Conservation (phyloP, 1,140 invertebrate species). For the Drosophila rufa region DNA sequence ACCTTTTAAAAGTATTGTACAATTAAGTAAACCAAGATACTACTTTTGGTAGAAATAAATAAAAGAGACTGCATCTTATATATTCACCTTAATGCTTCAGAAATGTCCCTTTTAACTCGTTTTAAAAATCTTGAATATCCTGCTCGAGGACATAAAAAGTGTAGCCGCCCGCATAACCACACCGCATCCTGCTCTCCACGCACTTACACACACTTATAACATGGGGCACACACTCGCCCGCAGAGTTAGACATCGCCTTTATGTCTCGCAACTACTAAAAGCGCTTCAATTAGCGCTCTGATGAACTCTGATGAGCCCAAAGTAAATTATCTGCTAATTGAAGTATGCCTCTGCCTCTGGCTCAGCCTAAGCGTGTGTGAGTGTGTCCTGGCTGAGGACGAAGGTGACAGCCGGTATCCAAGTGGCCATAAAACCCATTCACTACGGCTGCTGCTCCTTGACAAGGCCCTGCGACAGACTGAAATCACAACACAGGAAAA, state of each 20-base stretch:
- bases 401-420: slow-evolving; percentile 24
- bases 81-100: background rate
- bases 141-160: background rate
- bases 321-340: slow-evolving; percentile 82
- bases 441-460: background rate
- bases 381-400: background rate
- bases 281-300: slow-evolving; percentile 76
- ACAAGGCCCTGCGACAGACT: slow-evolving; percentile 1
- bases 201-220: background rate
- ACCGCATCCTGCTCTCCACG: slow-evolving; percentile 4
- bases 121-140: background rate
- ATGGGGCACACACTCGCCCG: slow-evolving; percentile 23
- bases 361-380: slow-evolving; percentile 15
- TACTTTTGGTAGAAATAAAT: too few relatives aligned
- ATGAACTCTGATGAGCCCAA: slow-evolving; percentile 76
- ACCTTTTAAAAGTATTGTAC: too few relatives aligned
- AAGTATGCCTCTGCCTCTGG: slow-evolving; percentile 52
- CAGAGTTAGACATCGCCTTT: slow-evolving; percentile 54
- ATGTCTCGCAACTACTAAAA: slow-evolving; percentile 69
- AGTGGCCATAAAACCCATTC: slow-evolving; percentile 55
- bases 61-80: too few relatives aligned
- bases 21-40: too few relatives aligned
- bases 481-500: slow-evolving; percentile 54
- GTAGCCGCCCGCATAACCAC: slow-evolving; percentile 7
- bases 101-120: background rate